Percentiles rank a stretch among this genome's conserved stretches.
These are phyloP conservation scores for Recurvirostra avosetta DNA, from an alignment of 2,113 vertebrate genomes.

Conservation along the genomic window DNA sequence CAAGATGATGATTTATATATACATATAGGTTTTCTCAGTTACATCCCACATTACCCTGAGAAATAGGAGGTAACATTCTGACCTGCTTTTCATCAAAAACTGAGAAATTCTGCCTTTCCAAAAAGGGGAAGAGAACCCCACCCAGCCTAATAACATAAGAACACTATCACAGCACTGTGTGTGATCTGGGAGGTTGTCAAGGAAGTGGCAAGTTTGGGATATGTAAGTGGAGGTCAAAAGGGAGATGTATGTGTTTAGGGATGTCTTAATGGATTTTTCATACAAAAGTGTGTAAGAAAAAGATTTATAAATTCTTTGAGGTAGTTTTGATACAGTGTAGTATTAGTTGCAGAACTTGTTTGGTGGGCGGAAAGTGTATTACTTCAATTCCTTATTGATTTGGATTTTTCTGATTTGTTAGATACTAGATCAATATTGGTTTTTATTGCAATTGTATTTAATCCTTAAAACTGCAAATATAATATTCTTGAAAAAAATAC, in stretches of 20 bases:
- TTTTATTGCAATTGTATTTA: not conserved
- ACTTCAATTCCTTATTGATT: not conserved
- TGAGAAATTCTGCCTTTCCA: not conserved
- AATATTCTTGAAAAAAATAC: not conserved
- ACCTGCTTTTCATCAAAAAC: not conserved
- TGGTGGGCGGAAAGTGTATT: not conserved
- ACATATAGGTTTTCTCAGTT: not conserved
- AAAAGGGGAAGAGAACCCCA: not conserved
- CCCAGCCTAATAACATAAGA: not conserved
- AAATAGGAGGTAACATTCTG: not conserved
- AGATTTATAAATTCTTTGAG: not conserved
- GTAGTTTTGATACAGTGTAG: not conserved
- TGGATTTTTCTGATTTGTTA: not conserved
- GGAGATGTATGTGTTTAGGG: not conserved
- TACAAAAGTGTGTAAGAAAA: not conserved
- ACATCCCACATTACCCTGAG: not conserved
- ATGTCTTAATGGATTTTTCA: not conserved
- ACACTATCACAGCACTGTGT: accelerated
- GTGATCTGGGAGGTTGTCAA: not conserved
- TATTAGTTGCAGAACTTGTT: not conserved
- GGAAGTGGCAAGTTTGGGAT: not conserved
- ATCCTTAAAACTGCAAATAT: not conserved
- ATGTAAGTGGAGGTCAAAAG: not conserved
- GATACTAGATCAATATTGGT: not conserved
- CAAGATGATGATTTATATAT: not conserved